Percentiles rank a stretch among this genome's conserved stretches.
Conservation (phyloP, 2,888 invertebrate species). For the Rhogogaster chlorosoma region DNA sequence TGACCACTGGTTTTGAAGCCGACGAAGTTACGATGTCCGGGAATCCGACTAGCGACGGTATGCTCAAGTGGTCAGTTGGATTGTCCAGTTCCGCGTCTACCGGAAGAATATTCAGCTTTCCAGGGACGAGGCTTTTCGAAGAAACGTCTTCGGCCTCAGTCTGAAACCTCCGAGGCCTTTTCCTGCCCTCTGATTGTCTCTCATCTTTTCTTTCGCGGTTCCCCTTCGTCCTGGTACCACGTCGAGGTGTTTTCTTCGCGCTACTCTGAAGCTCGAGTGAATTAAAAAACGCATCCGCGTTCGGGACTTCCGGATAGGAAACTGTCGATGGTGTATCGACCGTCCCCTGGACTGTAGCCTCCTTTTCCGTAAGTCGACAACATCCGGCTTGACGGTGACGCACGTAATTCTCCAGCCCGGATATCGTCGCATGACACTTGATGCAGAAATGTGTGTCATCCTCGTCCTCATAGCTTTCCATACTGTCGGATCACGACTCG, state of each 20-base stretch:
- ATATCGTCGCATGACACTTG: constrained; percentile 90
- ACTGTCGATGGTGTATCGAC: constrained; percentile 77
- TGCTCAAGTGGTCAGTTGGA: constrained; percentile 72
- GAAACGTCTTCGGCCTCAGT: constrained; percentile 56
- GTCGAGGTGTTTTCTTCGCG: constrained; percentile 79
- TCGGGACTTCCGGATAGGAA: constrained; percentile 78
- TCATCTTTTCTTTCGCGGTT: constrained; percentile 59
- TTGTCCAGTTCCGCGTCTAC: constrained; percentile 72
- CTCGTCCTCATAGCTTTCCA: constrained; percentile 82
- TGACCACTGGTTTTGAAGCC: constrained; percentile 55
- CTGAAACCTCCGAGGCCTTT: constrained; percentile 61
- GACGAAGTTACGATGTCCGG: constrained; percentile 72
- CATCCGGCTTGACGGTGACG: constrained; percentile 89
- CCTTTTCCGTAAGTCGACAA: constrained; percentile 68
- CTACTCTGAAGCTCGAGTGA: constrained; percentile 90
- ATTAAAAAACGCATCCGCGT: constrained; percentile 93
- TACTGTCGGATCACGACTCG: constrained; percentile 48
- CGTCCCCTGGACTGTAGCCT: constrained; percentile 60
- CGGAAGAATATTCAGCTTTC: constrained; percentile 68
- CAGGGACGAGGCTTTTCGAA: constrained; percentile 51
- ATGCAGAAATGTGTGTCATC: constrained; percentile 94
- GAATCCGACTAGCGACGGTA: constrained; percentile 74
- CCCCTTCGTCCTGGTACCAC: constrained; percentile 58
- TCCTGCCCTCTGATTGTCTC: constrained; percentile 59
- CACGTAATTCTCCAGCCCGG: constrained; percentile 93